Conservation (phyloP, 1,140 invertebrate genomes). For the Zaprionus inermis region DNA sequence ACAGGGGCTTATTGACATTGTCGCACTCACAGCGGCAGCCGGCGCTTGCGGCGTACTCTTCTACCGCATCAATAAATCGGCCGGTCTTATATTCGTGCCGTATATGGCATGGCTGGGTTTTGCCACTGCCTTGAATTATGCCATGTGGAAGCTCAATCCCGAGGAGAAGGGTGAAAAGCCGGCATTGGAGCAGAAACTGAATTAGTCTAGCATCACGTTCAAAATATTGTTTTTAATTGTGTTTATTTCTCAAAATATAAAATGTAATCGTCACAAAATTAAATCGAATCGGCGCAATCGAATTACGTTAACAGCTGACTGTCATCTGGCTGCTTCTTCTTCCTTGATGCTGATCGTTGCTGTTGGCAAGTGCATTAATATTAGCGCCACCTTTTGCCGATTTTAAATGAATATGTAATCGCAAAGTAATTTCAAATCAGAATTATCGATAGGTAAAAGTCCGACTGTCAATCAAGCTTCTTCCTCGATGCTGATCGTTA, state of each 20-base stretch:
- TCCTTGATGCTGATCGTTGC: neutral
- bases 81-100: conserved; percentile 90
- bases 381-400: neutral
- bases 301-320: conserved; percentile 17
- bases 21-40: conserved; percentile 87
- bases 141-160: conserved; percentile 69
- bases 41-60: conserved; percentile 88
- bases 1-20: conserved; percentile 87
- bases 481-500: conserved; percentile 7
- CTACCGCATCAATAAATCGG: conserved; percentile 87
- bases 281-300: conserved; percentile 33
- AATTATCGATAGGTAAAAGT: neutral
- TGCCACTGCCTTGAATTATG: conserved; percentile 85
- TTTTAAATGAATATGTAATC: neutral
- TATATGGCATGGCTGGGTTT: conserved; percentile 92
- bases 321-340: neutral
- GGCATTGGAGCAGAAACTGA: conserved; percentile 33
- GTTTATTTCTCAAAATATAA: conserved; percentile 40
- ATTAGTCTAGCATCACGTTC: conserved; percentile 10
- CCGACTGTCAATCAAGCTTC: conserved; percentile 12
- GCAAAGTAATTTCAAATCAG: neutral
- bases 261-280: conserved; percentile 37
- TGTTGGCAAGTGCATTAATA: neutral
- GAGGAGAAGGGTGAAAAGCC: conserved; percentile 26
- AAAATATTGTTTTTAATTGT: conserved; percentile 26